phyloP scores from a whole-genome alignment of 2,113 vertebrate genomes.

The Hippocampus barbouri region DNA sequence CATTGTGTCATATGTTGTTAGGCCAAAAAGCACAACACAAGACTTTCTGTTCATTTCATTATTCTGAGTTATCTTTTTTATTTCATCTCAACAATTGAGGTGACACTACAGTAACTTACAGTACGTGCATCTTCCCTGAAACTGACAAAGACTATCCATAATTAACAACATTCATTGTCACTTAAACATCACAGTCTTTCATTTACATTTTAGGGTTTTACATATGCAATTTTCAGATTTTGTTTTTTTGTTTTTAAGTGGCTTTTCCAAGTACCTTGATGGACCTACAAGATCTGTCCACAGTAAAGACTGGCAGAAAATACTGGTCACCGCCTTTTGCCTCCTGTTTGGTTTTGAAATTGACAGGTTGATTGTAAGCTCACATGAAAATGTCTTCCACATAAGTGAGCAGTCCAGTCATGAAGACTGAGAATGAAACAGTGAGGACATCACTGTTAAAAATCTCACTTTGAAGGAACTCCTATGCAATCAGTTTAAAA shows the following conservation, averaged over 20 bases:
- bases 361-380: constrained; percentile 44
- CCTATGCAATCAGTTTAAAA: constrained; percentile 44
- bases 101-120: constrained; percentile 67
- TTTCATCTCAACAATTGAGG: constrained; percentile 47
- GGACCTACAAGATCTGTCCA: constrained; percentile 12
- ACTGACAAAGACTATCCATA: constrained; percentile 41
- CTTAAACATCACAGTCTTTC: constrained; percentile 42
- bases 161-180: constrained; percentile 50
- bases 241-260: constrained; percentile 6
- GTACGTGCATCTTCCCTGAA: constrained; percentile 61
- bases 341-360: constrained; percentile 27
- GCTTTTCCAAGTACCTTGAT: constrained; percentile 15
- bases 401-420: constrained; percentile 7
- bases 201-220: constrained; percentile 25
- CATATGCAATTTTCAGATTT: constrained; percentile 43
- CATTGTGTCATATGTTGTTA: constrained; percentile 14
- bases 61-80: constrained; percentile 14
- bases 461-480: constrained; percentile 42
- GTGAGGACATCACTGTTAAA: constrained; percentile 1
- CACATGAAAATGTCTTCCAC: constrained; percentile 17
- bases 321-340: constrained; percentile 14
- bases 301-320: constrained; percentile 18
- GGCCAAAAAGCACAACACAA: constrained; percentile 37
- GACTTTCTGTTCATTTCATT: constrained; percentile 37
- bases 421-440: constrained; percentile 1